phyloP scores from a whole-genome alignment of 2,113 vertebrate genomes.

The Rhizomys pruinosus region DNA sequence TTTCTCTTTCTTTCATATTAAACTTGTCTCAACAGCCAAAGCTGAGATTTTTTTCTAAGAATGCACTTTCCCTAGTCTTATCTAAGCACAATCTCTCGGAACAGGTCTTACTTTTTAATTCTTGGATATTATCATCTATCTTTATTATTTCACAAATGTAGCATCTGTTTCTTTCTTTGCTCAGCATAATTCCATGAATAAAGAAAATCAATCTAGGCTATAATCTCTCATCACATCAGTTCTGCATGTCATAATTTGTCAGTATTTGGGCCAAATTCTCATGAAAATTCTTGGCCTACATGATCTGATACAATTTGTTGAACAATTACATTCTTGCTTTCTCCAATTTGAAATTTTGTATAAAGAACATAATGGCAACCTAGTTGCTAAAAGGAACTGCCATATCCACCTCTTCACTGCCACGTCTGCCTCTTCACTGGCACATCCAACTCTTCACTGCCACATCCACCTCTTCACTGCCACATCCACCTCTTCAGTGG shows the following conservation, averaged over 20 bases:
- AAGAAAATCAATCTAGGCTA: conserved; percentile 2
- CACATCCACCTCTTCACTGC: neutral
- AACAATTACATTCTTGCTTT: neutral
- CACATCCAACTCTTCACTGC: neutral
- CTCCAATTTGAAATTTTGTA: neutral
- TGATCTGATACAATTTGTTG: neutral
- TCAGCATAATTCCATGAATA: neutral
- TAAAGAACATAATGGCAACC: conserved; percentile 9
- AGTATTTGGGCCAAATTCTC: conserved; percentile 31
- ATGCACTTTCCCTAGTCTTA: neutral
- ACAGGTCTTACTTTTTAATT: conserved; percentile 20
- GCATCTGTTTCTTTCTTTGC: conserved; percentile 18
- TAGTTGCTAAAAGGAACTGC: neutral
- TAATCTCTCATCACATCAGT: neutral
- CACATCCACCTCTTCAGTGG: no score
- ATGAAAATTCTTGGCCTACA: neutral
- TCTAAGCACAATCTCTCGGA: neutral
- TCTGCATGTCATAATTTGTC: neutral
- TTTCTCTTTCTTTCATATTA: neutral
- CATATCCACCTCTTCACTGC: neutral
- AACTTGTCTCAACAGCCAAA: neutral
- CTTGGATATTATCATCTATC: neutral
- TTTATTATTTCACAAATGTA: conserved; percentile 20
- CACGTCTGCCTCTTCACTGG: neutral
- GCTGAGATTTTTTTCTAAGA: neutral